Conservation (phyloP, 2,113 vertebrate genomes). For the Steatornis caripensis region DNA sequence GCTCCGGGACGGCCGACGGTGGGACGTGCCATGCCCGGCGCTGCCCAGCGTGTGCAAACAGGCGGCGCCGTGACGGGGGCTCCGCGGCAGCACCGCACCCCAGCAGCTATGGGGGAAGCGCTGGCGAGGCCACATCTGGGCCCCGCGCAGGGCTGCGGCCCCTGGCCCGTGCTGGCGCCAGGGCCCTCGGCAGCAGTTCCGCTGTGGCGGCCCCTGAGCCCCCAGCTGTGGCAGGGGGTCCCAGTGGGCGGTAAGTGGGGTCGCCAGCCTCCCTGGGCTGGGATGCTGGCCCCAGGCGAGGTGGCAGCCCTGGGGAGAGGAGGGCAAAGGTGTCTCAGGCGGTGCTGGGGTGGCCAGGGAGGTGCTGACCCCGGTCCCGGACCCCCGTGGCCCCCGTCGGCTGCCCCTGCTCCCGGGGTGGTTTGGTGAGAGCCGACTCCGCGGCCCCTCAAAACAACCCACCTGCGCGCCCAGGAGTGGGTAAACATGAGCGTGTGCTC, state of each 20-base stretch:
- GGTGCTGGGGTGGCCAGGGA: not conserved
- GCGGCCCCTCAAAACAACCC: not conserved
- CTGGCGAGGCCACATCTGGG: not conserved
- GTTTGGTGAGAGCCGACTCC: not conserved
- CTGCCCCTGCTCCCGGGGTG: not conserved
- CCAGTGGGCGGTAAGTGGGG: not conserved
- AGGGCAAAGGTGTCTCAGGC: not conserved
- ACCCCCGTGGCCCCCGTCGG: not conserved
- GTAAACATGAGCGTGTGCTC: not conserved
- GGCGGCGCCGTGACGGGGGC: fast-evolving
- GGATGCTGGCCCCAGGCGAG: not conserved
- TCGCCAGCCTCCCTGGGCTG: not conserved
- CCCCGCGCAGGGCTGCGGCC: not conserved
- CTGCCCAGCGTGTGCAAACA: not conserved
- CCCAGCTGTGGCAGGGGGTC: not conserved
- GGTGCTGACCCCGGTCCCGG: not conserved
- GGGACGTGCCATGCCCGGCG: not conserved
- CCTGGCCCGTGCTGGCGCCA: not conserved
- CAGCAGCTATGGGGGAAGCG: not conserved
- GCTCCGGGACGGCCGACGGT: not conserved
- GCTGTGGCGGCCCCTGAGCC: not conserved
- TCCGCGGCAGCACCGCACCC: not conserved
- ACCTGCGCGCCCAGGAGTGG: not conserved
- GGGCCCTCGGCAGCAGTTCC: not conserved
- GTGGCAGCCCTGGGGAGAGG: not conserved